phyloP scores from a whole-genome alignment of 2,797 vertebrate species.

The Macrochelys suwanniensis region DNA sequence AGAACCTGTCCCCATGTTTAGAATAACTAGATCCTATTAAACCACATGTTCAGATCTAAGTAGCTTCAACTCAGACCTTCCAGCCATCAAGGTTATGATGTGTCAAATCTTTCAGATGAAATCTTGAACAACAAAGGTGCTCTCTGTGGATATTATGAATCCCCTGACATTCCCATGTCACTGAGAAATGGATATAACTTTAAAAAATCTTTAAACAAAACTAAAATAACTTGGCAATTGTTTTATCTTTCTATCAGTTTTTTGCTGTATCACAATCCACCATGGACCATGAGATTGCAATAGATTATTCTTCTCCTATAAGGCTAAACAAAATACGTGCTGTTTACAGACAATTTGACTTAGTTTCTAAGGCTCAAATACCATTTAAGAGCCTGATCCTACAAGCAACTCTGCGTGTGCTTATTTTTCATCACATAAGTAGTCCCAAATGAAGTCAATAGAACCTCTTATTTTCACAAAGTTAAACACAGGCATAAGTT shows the following conservation, averaged over 20 bases:
- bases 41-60: background rate
- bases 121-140: background rate
- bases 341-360: fast-evolving
- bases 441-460: fast-evolving
- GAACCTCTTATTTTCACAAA: fast-evolving
- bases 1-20: background rate
- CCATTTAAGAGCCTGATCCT: fast-evolving
- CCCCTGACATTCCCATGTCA: background rate
- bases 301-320: background rate
- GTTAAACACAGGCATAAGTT: fast-evolving
- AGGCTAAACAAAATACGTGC: fast-evolving
- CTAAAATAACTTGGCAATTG: fast-evolving
- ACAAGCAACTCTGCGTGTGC: fast-evolving
- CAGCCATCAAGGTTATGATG: background rate
- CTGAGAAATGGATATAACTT: fast-evolving
- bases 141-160: background rate
- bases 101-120: background rate
- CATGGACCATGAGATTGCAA: background rate
- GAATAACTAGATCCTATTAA: background rate
- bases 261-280: background rate
- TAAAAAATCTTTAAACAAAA: fast-evolving
- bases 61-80: background rate
- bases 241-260: background rate
- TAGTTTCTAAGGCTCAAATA: fast-evolving
- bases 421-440: fast-evolving